Evolutionary conservation across 2,888 invertebrate genomes (phyloP).

Genomic region (Euplexia lucipara): DNA sequence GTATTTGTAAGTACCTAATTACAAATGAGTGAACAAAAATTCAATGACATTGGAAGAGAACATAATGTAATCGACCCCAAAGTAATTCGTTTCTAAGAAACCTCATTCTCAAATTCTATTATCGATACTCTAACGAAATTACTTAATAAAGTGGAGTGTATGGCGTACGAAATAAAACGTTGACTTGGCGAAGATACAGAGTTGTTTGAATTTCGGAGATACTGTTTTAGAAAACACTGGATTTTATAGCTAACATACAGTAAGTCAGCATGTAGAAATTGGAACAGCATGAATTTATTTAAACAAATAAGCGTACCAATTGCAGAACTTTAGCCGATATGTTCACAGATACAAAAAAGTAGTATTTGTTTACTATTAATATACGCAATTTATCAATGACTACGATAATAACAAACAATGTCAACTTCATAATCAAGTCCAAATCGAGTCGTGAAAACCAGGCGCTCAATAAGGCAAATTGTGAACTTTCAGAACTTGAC

Average conservation of each 20-base stretch:
- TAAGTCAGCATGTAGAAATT: background rate
- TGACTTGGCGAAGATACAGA: slow-evolving; percentile 42
- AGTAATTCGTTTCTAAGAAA: slow-evolving; percentile 6
- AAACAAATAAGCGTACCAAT: background rate
- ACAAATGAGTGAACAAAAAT: slow-evolving; percentile 5
- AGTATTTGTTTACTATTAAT: background rate
- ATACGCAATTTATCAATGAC: slow-evolving; percentile 30
- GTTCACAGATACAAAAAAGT: slow-evolving; percentile 3
- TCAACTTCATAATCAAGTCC: slow-evolving; percentile 53
- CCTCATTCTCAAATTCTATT: slow-evolving; percentile 24
- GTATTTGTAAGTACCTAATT: slow-evolving; percentile 14
- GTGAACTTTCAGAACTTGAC: slow-evolving; percentile 84
- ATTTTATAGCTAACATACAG: background rate
- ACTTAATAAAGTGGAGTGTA: slow-evolving; percentile 25
- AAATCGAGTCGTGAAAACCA: slow-evolving; percentile 71
- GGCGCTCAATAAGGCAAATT: slow-evolving; percentile 78
- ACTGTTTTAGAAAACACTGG: slow-evolving; percentile 3
- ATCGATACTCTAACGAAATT: slow-evolving; percentile 16
- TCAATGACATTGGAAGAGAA: slow-evolving; percentile 16
- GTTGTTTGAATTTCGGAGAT: slow-evolving; percentile 60
- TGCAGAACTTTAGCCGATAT: background rate
- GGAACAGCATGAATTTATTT: too few relatives aligned
- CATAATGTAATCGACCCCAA: slow-evolving; percentile 25
- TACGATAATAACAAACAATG: slow-evolving; percentile 23
- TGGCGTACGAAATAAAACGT: slow-evolving; percentile 23